A percentile compares a stretch with the other conserved stretches of the same genome.
These are phyloP conservation scores for Drosophila monieri DNA, from an alignment of 2,888 invertebrate species.

Conservation along the genomic window DNA sequence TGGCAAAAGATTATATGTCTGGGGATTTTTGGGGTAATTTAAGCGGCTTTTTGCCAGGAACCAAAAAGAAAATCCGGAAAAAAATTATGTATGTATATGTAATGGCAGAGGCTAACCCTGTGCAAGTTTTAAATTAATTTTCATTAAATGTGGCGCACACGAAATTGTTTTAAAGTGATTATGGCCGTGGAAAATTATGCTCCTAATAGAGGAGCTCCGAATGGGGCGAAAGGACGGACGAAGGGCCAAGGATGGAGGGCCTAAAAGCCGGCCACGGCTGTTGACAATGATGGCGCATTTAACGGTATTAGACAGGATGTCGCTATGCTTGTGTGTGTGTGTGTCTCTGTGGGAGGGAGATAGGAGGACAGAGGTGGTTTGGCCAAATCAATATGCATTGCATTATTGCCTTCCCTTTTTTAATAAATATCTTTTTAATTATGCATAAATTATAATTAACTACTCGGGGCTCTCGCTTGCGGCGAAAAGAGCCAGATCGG, in stretches of 20 bases:
- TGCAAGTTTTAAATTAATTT: conserved; percentile 65
- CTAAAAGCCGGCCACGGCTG: conserved; percentile 40
- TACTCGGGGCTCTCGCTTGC: conserved; percentile 29
- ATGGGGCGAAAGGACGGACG: conserved; percentile 2
- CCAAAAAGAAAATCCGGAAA: conserved; percentile 36
- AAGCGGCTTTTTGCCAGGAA: conserved; percentile 59
- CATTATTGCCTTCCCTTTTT: conserved; percentile 34
- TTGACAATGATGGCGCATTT: conserved; percentile 46
- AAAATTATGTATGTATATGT: conserved; percentile 36
- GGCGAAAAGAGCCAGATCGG: conserved; percentile 18
- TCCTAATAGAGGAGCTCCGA: conserved; percentile 34
- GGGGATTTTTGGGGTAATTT: conserved; percentile 69
- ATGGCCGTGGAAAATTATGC: conserved; percentile 60
- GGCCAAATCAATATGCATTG: conserved; percentile 41
- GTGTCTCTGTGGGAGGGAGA: neutral
- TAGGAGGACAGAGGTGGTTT: neutral
- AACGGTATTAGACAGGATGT: conserved; percentile 43
- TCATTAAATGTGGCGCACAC: conserved; percentile 64
- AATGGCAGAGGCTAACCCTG: conserved; percentile 27
- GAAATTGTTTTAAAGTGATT: conserved; percentile 73
- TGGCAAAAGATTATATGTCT: conserved; percentile 64
- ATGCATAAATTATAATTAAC: conserved; percentile 58
- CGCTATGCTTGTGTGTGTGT: conserved; percentile 6
- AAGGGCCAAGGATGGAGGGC: conserved; percentile 4
- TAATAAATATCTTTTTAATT: conserved; percentile 55